These are phyloP conservation scores for Heterotilapia buettikoferi DNA, from an alignment of 2,113 vertebrate genomes.

Conservation along the genomic window DNA sequence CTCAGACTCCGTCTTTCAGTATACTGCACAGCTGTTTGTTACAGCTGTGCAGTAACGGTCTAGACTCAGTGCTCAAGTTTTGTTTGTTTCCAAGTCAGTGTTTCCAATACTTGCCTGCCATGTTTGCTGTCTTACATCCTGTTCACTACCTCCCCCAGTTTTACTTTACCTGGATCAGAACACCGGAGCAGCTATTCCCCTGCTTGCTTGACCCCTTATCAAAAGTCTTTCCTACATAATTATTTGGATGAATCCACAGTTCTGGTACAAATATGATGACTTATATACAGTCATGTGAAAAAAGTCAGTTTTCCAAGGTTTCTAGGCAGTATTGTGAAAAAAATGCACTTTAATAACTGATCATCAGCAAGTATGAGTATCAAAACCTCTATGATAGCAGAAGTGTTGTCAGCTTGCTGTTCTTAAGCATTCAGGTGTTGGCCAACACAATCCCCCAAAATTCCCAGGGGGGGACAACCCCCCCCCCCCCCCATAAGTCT, in stretches of 20 bases:
- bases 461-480: not conserved
- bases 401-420: not conserved
- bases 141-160: not conserved
- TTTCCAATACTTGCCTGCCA: not conserved
- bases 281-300: not conserved
- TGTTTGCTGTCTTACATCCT: not conserved
- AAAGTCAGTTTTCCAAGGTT: not conserved
- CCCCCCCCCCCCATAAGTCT: not conserved
- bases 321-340: not conserved
- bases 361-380: not conserved
- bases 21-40: not conserved
- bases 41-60: not conserved
- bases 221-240: not conserved
- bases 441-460: not conserved
- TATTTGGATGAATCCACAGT: not conserved
- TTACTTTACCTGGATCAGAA: not conserved
- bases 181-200: not conserved
- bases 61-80: not conserved
- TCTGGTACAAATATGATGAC: not conserved
- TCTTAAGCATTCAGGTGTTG: not conserved
- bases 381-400: not conserved
- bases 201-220: not conserved
- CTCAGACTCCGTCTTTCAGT: accelerated
- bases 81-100: not conserved
- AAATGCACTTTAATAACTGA: not conserved